Evolutionary conservation across 2,113 vertebrate species (phyloP), one percentile per base, ranked within the genome.

Genomic region (Megalops atlanticus): DNA sequence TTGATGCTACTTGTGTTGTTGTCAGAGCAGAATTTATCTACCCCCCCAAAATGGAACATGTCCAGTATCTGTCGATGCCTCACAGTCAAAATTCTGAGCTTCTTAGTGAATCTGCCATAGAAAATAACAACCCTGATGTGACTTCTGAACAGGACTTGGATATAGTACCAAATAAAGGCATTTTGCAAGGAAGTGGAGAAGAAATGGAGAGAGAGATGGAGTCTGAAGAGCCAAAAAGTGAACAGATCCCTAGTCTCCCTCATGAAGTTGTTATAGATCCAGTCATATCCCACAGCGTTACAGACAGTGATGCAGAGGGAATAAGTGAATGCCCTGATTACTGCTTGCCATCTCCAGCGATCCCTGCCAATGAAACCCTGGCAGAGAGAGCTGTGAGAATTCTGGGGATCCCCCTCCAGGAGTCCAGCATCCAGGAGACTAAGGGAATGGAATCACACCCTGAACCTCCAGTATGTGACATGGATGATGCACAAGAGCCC

Each of bases 1-100:
- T 96, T 0, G 94, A 98, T 72, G 95, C 95, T 81, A 96, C 94
- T n/a, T 92, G 95, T 7, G 95, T 97, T 80, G 92, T 96, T 27
- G 95, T 97, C 24, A 92, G 92, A 27, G 94, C 96, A 18, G 94
- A 96, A 83, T 92, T 95, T 12, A 92, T 97, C 8, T 89, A 91
- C 3, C 91, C 94, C 1, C 94, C 94, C 0, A 90, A 89, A 80
- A 92, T 91, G 49, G 93, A 95, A 78, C 95, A 91, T 4, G 92
- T 95, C 64, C 91, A 89, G 41, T 91, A 91, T 83, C 69, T 91
- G 8, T 78, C 38, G 77, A 27, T 70, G 18, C 18, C 74, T 52
- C 12, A 85, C 0, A 16, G 35, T 40, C 83, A 84, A 52, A 45
- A 84, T 16, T 78, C 71, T 85, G 76, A 76, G 0, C 11, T 15